Evolutionary conservation across 2,113 vertebrate species (phyloP).

Genomic region (mouse (Mus musculus)): DNA sequence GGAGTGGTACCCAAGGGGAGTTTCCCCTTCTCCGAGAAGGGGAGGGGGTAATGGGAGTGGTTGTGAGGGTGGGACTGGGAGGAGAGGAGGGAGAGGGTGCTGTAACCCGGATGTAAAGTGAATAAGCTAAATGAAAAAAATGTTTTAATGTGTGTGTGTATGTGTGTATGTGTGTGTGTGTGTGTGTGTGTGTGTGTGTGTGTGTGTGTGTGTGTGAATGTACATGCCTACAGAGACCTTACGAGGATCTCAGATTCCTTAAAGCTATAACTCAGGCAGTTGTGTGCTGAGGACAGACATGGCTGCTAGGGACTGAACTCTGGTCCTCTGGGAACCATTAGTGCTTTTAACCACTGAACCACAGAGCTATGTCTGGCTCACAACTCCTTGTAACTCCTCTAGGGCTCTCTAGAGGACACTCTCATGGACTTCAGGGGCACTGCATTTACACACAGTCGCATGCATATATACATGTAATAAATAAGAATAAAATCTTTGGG

Average conservation of each 20-base stretch:
- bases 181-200: too few relatives aligned
- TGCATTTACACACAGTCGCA: neutral
- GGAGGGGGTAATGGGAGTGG: too few relatives aligned
- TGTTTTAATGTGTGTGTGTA: too few relatives aligned
- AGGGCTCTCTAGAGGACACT: neutral
- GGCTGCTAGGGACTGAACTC: neutral
- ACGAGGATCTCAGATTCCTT: neutral
- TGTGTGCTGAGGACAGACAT: too few relatives aligned
- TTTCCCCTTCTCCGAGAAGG: too few relatives aligned
- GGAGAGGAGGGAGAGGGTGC: too few relatives aligned
- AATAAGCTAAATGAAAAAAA: too few relatives aligned
- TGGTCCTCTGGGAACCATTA: neutral
- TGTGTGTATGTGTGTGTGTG: too few relatives aligned
- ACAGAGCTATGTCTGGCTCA: neutral
- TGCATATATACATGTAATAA: neutral
- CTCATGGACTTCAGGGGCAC: neutral
- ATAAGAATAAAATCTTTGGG: neutral
- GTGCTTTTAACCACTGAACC: neutral
- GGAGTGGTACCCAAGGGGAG: too few relatives aligned
- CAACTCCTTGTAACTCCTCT: neutral
- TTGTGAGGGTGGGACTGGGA: too few relatives aligned
- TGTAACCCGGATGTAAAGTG: too few relatives aligned
- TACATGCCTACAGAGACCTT: neutral
- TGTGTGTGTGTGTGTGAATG: too few relatives aligned
- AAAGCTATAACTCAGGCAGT: neutral